These are phyloP conservation scores for Drosophila bunnanda DNA, from an alignment of 2,888 invertebrate genomes.

Conservation along the genomic window DNA sequence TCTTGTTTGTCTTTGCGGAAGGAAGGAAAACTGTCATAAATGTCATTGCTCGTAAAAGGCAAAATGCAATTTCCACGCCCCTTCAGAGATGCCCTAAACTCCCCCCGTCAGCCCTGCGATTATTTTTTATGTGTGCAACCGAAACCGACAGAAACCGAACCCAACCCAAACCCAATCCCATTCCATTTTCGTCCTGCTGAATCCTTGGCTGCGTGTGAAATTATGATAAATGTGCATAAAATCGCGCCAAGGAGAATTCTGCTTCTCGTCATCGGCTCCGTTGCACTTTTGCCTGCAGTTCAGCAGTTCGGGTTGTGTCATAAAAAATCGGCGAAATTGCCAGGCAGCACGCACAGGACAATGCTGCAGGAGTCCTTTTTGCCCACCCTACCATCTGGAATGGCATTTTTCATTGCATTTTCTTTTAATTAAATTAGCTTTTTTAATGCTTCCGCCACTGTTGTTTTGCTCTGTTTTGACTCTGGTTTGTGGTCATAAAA, in stretches of 20 bases:
- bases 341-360: constrained; percentile 73
- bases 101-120: constrained; percentile 60
- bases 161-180: constrained; percentile 49
- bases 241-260: constrained; percentile 65
- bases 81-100: constrained; percentile 39
- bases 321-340: constrained; percentile 72
- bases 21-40: constrained; percentile 66
- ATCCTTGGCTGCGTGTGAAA: constrained; percentile 77
- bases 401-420: constrained; percentile 78
- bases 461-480: constrained; percentile 61
- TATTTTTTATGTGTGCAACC: constrained; percentile 71
- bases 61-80: constrained; percentile 73
- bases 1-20: not conserved
- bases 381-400: constrained; percentile 37
- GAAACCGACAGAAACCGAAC: constrained; percentile 49
- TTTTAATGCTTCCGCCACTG: constrained; percentile 61
- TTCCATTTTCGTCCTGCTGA: constrained; percentile 51
- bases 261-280: constrained; percentile 48
- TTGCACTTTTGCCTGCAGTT: constrained; percentile 64
- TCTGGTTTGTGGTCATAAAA: constrained; percentile 64
- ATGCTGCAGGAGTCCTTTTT: constrained; percentile 45
- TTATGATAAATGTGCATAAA: constrained; percentile 80
- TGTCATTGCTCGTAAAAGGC: constrained; percentile 76
- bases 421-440: constrained; percentile 80
- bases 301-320: constrained; percentile 61